Evolutionary conservation across 1,140 invertebrate genomes (phyloP).

Genomic region (Anagrus nilaparvatae): DNA sequence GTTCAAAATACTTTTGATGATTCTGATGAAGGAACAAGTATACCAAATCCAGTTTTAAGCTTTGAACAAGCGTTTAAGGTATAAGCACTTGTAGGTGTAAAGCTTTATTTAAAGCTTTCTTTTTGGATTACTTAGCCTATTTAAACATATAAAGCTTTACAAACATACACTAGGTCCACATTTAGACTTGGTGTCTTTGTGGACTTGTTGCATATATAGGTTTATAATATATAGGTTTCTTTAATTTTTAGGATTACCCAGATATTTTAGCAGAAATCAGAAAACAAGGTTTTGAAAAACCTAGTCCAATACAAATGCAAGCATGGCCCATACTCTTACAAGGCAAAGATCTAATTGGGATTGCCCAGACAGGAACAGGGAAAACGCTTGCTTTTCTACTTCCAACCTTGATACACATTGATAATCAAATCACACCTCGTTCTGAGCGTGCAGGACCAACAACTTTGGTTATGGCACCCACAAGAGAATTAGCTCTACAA

Average conservation of each 20-base stretch:
- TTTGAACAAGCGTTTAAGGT: constrained; percentile 76
- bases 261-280: constrained; percentile 74
- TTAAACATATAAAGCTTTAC: background rate
- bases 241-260: constrained; percentile 54
- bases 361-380: constrained; percentile 86
- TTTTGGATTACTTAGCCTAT: background rate
- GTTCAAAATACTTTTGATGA: constrained; percentile 40
- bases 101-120: no score
- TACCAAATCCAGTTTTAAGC: constrained; percentile 74
- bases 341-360: constrained; percentile 84
- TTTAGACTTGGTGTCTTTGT: no score
- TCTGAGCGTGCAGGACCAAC: constrained; percentile 66
- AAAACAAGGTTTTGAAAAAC: constrained; percentile 69
- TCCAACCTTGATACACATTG: constrained; percentile 83
- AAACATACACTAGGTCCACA: no score
- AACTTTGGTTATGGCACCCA: constrained; percentile 80
- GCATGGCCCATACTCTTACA: constrained; percentile 80
- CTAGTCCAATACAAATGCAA: constrained; percentile 86
- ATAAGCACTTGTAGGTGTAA: no score
- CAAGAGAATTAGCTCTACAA: constrained; percentile 81
- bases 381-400: constrained; percentile 86
- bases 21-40: constrained; percentile 36
- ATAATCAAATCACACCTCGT: constrained; percentile 60
- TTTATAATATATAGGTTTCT: background rate
- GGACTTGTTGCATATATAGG: background rate